Evolutionary conservation across 92 coral and sea anemone genomes (phyloP), one percentile per base, ranked within the genome.

Genomic region (Phenganax subtilis): DNA sequence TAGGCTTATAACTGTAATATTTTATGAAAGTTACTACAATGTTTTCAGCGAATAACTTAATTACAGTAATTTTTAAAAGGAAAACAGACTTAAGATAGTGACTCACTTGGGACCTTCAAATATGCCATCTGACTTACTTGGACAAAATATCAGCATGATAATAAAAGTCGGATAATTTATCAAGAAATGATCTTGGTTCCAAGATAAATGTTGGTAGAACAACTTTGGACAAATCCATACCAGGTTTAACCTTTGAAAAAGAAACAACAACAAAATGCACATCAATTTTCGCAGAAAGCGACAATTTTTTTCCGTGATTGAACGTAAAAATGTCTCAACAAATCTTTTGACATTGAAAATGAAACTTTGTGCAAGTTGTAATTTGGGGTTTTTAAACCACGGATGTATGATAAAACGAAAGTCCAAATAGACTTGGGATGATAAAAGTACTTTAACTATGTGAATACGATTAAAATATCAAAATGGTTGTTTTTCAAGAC

Each of bases 101-200:
- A 37, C 47, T 37, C 5, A 0, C 57, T 10, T 52, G 64, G 11
- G 11, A 11, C 2, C 5, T 37, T 37, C 61, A 76, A 14, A 75
- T 10, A 57, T n/a, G 57, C 27, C 30, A 27, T 74, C 25, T 27
- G 77, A 51, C 88, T 81, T 84, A 94, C 98, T 88, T 94, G 51
- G 89, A 87, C 75, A 94, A 86, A 78, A 94, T 94, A 54, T 94
- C 93, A 47, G 91, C 75, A 80, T 94, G 98, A 86, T 90, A 94
- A 63, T 94, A 94, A 85, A 88, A 94, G 78, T 94, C 98, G 8
- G 98, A 94, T 74, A 94, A 88, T 77, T 94, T 94, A 86, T 94
- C 98, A 9, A 94, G 88, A 83, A 94, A 94, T 66, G 98, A 94
- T 28, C 98, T 86, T 16, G 98, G 98, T 78, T 94, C 98, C 82